Conservation (phyloP, 2,888 invertebrate genomes). For the Drosophila engyochracea region DNA sequence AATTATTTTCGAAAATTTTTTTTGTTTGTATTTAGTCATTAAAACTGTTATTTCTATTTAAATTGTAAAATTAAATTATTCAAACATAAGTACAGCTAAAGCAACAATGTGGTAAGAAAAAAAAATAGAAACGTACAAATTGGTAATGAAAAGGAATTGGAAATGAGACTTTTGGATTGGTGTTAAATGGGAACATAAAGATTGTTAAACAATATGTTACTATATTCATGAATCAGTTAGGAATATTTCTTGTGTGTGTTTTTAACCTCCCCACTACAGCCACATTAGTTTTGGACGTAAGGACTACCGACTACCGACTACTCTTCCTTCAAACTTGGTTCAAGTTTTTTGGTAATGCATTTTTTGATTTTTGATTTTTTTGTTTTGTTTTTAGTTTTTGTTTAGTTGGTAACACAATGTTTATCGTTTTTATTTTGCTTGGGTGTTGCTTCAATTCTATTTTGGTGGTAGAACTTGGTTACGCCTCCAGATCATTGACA, state of each 20-base stretch:
- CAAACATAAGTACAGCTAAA: conserved; percentile 68
- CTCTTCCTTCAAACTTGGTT: conserved; percentile 70
- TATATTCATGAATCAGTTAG: conserved; percentile 69
- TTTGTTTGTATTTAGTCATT: conserved; percentile 37
- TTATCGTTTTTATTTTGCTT: conserved; percentile 20
- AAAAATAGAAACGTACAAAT: neutral
- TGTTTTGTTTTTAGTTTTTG: conserved; percentile 8
- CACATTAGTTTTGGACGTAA: conserved; percentile 35
- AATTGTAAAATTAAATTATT: conserved; percentile 58
- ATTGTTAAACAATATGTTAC: conserved; percentile 72
- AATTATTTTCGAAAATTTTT: conserved; percentile 9
- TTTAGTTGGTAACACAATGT: conserved; percentile 62
- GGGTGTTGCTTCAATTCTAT: conserved; percentile 11
- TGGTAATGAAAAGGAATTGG: conserved; percentile 12
- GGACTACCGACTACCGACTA: conserved; percentile 57
- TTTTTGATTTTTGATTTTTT: conserved; percentile 15
- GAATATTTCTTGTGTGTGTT: conserved; percentile 55
- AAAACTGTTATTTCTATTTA: conserved; percentile 55
- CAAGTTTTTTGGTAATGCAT: conserved; percentile 72
- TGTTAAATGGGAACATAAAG: conserved; percentile 31
- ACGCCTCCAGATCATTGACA: conserved; percentile 96
- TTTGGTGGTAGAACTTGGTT: conserved; percentile 61
- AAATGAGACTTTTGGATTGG: conserved; percentile 13
- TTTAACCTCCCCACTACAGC: conserved; percentile 7
- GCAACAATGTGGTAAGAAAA: conserved; percentile 31